Conservation (phyloP, 2,888 invertebrate species). For the Pristionchus arcanus region DNA sequence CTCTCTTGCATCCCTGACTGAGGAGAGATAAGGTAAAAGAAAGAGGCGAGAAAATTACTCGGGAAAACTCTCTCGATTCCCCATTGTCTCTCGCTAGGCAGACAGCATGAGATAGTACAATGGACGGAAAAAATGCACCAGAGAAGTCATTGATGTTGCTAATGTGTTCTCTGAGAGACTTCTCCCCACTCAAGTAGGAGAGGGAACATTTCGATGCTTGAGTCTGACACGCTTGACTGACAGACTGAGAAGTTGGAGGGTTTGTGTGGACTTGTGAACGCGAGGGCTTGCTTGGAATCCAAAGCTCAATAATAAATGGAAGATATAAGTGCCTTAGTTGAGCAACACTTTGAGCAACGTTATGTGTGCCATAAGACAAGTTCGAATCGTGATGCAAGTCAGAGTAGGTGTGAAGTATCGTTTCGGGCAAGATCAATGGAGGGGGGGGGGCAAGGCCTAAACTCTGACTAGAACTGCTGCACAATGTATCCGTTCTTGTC, state of each 20-base stretch:
- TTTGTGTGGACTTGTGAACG: background rate
- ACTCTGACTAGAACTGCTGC: slow-evolving; percentile 3
- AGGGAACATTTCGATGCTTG: background rate
- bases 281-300: background rate
- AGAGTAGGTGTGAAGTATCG: too few relatives aligned
- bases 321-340: too few relatives aligned
- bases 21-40: too few relatives aligned
- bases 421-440: background rate
- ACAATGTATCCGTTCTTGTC: slow-evolving; percentile 77
- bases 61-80: too few relatives aligned
- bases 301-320: background rate
- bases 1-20: too few relatives aligned
- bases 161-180: slow-evolving; percentile 10
- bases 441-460: background rate
- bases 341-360: too few relatives aligned
- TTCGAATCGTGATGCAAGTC: too few relatives aligned
- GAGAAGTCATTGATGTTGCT: background rate
- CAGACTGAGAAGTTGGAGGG: background rate
- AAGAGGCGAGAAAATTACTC: too few relatives aligned
- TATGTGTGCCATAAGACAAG: background rate
- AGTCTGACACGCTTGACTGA: slow-evolving; percentile 23
- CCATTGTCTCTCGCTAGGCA: background rate
- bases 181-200: background rate
- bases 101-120: background rate
- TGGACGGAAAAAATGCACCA: background rate